phyloP scores from a whole-genome alignment of 2,888 invertebrate species.

The Nysson spinosus region DNA sequence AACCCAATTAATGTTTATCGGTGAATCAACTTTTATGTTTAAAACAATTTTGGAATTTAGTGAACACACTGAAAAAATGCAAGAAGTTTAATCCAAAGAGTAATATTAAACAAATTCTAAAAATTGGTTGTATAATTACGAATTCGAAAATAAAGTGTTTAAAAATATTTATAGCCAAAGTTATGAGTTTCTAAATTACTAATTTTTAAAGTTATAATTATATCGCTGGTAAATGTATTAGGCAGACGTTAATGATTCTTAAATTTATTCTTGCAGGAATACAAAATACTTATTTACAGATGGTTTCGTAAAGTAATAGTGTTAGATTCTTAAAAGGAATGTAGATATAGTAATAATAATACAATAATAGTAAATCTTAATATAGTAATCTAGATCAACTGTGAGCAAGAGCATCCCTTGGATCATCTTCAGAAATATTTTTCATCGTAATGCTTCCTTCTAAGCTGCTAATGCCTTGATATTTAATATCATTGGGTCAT shows the following conservation, averaged over 20 bases:
- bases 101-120: no score
- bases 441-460: constrained; percentile 48
- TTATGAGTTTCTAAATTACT: neutral
- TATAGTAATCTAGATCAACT: constrained; percentile 73
- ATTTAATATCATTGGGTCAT: constrained; percentile 48
- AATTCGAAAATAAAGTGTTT: no score
- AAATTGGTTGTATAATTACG: no score
- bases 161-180: no score
- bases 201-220: neutral
- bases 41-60: no score
- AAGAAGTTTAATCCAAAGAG: no score
- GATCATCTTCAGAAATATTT: constrained; percentile 72
- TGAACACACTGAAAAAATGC: no score
- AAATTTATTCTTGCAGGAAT: constrained; percentile 74
- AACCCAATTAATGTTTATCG: no score
- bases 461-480: constrained; percentile 57
- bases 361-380: constrained; percentile 73
- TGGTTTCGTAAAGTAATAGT: constrained; percentile 76
- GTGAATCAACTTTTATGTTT: no score
- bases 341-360: constrained; percentile 72
- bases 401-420: constrained; percentile 74
- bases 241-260: constrained; percentile 52
- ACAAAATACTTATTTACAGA: constrained; percentile 77
- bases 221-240: neutral
- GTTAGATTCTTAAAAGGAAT: constrained; percentile 75